Evolutionary conservation across 2,113 vertebrate species (phyloP).

Genomic region (Crotalus helleri): DNA sequence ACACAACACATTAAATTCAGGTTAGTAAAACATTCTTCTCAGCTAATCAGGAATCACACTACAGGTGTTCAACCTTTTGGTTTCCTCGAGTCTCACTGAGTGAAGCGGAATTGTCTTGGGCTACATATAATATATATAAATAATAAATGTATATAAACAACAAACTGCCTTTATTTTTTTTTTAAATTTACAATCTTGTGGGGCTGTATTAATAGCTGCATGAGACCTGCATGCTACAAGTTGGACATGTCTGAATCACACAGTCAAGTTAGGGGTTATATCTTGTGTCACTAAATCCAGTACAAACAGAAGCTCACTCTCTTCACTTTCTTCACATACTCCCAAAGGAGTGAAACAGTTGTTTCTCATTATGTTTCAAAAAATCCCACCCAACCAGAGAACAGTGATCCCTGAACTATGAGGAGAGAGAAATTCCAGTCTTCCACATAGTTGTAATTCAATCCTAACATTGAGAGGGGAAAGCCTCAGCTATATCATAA

Average conservation of each 20-base stretch:
- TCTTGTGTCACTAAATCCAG: background rate
- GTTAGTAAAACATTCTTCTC: background rate
- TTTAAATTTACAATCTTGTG: too few species aligned
- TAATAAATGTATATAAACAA: background rate
- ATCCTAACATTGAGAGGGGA: fast-evolving
- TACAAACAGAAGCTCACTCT: too few species aligned
- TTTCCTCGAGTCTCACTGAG: background rate
- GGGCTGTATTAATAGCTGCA: too few species aligned
- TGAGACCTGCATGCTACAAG: too few species aligned
- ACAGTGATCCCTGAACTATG: background rate
- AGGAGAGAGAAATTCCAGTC: background rate
- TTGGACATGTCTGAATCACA: background rate
- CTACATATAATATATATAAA: background rate
- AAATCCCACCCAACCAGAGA: background rate
- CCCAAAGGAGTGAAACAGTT: background rate
- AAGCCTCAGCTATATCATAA: background rate
- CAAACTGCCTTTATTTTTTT: too few species aligned
- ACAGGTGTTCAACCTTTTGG: too few species aligned
- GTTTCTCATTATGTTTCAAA: background rate
- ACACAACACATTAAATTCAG: too few species aligned
- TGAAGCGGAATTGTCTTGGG: background rate
- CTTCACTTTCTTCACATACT: background rate
- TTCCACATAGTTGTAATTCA: background rate
- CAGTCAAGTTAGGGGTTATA: background rate
- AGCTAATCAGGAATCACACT: background rate